Base-by-base conservation (phyloP, 2,113 vertebrate genomes). In the Pelecanus crispus region DNA sequence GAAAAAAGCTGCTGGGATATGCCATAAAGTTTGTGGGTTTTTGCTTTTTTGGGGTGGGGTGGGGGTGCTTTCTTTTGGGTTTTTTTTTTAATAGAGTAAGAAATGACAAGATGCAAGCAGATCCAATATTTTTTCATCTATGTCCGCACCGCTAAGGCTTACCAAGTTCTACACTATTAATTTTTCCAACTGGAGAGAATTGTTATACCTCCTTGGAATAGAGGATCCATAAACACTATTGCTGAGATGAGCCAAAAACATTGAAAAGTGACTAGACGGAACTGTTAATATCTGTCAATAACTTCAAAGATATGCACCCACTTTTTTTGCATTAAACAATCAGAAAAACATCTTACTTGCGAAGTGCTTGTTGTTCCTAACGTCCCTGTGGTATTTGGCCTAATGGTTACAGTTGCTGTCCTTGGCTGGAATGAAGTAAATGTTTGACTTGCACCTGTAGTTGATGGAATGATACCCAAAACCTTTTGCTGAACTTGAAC, bases 401-500 rank as follows among this genome's bases (percentile, higher is more conserved):
- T 97, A 96, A 99, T 99, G 92, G 99, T 99, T 93, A 99, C 98
- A 59, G 98, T 99, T 42, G 99, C 98, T 32, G 99, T 98, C 56
- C 99, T 99, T 52, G 99, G 98, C 97, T 99, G 99, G 97, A 99
- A 99, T 95, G 99, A 99, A 96, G 99, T 99, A 97, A 99, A 99
- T 6, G 99, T 99, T 88, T 99, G 98, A 94, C 98, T 99, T 9
- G 98, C 98, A 80, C 99, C 98, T 87, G 99, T 98, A 80, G 98
- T 99, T 18, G 99, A 99, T 63, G 99, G 99, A 97, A 99, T 99
- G 97, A 99, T 99, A 85, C 99, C 98, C 97, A 99, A 94, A 77
- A 99, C 99, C 91, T 99, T 99, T 97, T 99, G 99, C 95, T 99
- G 99, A 66, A 99, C 98, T 94, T 99, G 98, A 97, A 98, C 98